Percentiles rank a stretch among this genome's conserved stretches.
phyloP scores from a whole-genome alignment of 2,888 invertebrate species.

The Melanotus villosus region DNA sequence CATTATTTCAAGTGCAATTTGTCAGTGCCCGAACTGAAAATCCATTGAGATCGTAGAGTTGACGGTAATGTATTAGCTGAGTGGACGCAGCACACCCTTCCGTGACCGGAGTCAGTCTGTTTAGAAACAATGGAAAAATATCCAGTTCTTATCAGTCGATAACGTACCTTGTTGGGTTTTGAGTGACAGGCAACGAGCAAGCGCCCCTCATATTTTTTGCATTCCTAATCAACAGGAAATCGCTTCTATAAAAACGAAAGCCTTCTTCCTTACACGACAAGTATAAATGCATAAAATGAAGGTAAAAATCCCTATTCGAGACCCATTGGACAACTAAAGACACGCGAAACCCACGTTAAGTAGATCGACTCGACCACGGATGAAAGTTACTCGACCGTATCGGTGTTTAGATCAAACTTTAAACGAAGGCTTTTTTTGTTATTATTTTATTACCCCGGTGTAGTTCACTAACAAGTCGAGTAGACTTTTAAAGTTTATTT shows the following conservation, averaged over 20 bases:
- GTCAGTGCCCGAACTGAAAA: slow-evolving; percentile 29
- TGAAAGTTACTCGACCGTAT: neutral
- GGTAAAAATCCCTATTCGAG: slow-evolving; percentile 8
- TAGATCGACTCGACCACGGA: slow-evolving; percentile 7
- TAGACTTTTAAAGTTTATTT: neutral
- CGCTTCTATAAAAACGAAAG: slow-evolving; percentile 7
- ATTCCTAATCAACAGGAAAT: slow-evolving; percentile 19
- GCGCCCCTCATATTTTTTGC: slow-evolving; percentile 21
- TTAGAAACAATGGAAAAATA: slow-evolving; percentile 39
- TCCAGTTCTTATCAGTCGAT: slow-evolving; percentile 37
- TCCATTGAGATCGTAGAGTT: slow-evolving; percentile 32
- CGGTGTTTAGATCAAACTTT: slow-evolving; percentile 22
- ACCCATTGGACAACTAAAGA: slow-evolving; percentile 7
- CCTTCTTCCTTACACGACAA: slow-evolving; percentile 4
- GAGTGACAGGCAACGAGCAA: slow-evolving; percentile 32
- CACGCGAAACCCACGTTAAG: slow-evolving; percentile 20
- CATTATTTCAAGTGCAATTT: slow-evolving; percentile 25
- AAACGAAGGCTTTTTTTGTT: slow-evolving; percentile 1
- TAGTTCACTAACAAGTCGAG: neutral
- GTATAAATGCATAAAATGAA: slow-evolving; percentile 20
- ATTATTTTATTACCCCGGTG: neutral
- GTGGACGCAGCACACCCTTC: slow-evolving; percentile 40
- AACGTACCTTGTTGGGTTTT: slow-evolving; percentile 35
- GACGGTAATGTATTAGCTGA: slow-evolving; percentile 40
- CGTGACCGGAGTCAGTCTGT: slow-evolving; percentile 39